A percentile compares a stretch with the other conserved stretches of the same genome.
Evolutionary conservation across 2,888 invertebrate species (phyloP).

Genomic region (Aphidius colemani): DNA sequence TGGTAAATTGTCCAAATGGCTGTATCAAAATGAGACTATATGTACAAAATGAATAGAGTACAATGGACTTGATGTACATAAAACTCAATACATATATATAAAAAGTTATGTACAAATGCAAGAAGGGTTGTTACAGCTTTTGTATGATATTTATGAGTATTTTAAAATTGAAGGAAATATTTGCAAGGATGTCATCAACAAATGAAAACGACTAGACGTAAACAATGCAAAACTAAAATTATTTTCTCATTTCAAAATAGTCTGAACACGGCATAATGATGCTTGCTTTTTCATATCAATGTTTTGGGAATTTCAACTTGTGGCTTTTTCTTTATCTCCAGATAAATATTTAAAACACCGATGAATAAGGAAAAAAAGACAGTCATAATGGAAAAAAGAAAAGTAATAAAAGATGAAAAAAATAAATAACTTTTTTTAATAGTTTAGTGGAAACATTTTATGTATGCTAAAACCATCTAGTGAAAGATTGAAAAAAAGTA

Average conservation of each 20-base stretch:
- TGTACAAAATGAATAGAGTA: conserved; percentile 5
- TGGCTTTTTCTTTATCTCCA: no score
- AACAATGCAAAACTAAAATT: conserved; percentile 42
- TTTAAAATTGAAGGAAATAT: background rate
- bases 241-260: background rate
- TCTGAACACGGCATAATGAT: no score
- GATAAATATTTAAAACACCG: no score
- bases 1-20: background rate
- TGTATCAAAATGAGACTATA: background rate
- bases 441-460: no score
- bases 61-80: background rate
- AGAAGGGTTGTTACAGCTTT: background rate
- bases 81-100: no score
- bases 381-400: no score
- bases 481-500: no score
- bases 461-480: no score
- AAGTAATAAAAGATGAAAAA: no score
- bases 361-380: no score
- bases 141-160: background rate
- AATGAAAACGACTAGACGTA: conserved; percentile 41
- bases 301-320: background rate
- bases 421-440: no score
- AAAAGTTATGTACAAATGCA: no score
- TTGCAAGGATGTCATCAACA: conserved; percentile 11
- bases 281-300: background rate